Conservation (phyloP, 2,113 vertebrate species). For the Gymnarchus niloticus region DNA sequence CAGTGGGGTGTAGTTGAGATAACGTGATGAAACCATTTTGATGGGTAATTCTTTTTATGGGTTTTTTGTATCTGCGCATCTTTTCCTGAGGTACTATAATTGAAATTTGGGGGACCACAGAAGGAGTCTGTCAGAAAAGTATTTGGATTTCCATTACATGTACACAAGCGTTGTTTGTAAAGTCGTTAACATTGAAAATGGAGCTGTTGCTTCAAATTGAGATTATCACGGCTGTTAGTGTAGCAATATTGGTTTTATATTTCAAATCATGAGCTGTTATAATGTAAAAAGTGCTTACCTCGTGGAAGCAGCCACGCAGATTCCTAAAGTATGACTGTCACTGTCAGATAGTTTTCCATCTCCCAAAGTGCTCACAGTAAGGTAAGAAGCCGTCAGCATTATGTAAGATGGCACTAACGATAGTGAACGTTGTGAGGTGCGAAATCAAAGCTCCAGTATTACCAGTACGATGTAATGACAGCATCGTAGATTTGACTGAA, state of each 20-base stretch:
- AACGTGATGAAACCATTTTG: constrained; percentile 15
- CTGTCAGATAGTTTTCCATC: not conserved
- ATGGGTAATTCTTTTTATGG: not conserved
- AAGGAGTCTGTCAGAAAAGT: not conserved
- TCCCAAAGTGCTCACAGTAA: not conserved
- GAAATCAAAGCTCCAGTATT: not conserved
- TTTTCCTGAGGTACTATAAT: not conserved
- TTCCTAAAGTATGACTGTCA: not conserved
- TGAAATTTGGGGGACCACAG: constrained; percentile 2
- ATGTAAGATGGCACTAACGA: not conserved
- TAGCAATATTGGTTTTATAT: constrained; percentile 5
- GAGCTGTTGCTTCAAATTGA: not conserved
- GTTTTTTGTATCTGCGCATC: not conserved
- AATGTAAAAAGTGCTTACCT: not conserved
- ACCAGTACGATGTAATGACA: not conserved
- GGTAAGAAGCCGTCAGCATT: not conserved
- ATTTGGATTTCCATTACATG: not conserved
- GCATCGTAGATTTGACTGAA: not conserved
- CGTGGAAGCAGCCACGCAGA: not conserved
- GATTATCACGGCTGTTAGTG: too few species aligned
- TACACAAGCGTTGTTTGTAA: not conserved
- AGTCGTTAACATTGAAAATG: not conserved
- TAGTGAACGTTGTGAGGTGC: not conserved
- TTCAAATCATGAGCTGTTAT: constrained; percentile 16
- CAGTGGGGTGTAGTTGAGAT: constrained; percentile 10